Evolutionary conservation across 2,888 invertebrate genomes (phyloP), one percentile per base, ranked within the genome.

Genomic region (Rhodophaea formosa): DNA sequence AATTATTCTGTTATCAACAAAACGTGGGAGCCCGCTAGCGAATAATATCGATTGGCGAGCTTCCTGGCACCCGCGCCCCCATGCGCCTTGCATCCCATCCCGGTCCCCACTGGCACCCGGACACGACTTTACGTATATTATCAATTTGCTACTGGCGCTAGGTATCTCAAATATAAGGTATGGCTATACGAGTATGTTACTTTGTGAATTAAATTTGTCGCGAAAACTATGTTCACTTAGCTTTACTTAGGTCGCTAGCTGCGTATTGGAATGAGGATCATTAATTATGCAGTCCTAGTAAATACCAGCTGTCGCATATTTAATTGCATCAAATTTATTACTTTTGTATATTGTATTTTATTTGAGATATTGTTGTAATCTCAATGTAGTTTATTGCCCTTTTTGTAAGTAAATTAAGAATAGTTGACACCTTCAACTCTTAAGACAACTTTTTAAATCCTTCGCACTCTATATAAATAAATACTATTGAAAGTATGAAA

Each of bases 41-140:
- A 71, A 72, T 68, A 68, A 71, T 82, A 84, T 84, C 68, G 88
- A 87, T 88, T 80, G 68, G 71, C 68, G 64, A 64, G 69, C 65
- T 72, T 77, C 74, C 80, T 86, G 84, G 86, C 85, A 84, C 58
- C 63, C 71, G 71, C 68, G 78, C 74, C 79, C 79, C 78, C 82
- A 82, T 85, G 84, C 84, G 80, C 77, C 70, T 67, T 72, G 75
- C 77, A 78, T 76, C 69, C 69, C 71, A 68, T 69, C 70, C 63
- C 67, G 62, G 61, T 63, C 65, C 69, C 66, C 60, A 61, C 61
- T 65, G 57, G 62, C 63, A 57, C 57, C 59, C 56, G 62, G 62
- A 61, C 63, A 60, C 23, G 23, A 23, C 47, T 35, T 55, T 52
- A 42, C 32, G 32, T 32, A 32, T 3, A 7, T 32, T 32, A 39